Evolutionary conservation across 2,888 invertebrate species (phyloP).

Genomic region (Ectemnius continuus): DNA sequence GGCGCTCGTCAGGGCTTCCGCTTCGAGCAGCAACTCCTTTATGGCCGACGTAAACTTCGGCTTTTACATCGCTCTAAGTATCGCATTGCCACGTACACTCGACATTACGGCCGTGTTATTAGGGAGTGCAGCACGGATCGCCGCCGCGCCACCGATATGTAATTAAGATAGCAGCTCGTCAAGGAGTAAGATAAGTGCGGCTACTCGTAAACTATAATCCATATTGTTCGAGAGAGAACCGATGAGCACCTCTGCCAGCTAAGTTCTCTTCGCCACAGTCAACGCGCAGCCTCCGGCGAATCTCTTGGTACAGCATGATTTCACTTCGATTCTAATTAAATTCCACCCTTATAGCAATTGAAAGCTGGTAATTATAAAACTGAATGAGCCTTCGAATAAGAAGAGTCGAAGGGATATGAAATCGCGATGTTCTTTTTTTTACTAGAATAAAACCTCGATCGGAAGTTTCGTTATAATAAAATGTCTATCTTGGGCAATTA

Average conservation of each 20-base stretch:
- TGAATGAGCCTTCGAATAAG: too few relatives aligned
- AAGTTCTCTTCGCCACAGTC: slow-evolving; percentile 20
- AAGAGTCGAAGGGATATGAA: too few relatives aligned
- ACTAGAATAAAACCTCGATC: too few relatives aligned
- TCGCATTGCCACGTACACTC: slow-evolving; percentile 23
- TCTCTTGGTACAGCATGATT: too few relatives aligned
- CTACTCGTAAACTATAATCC: slow-evolving; percentile 41
- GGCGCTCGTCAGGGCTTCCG: not conserved
- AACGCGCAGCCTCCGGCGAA: not conserved
- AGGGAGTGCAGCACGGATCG: slow-evolving; percentile 7
- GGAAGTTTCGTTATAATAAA: too few relatives aligned
- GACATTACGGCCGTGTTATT: slow-evolving; percentile 32
- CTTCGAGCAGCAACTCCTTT: not conserved
- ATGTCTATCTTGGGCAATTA: too few relatives aligned
- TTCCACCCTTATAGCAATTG: too few relatives aligned
- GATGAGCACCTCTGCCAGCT: slow-evolving; percentile 45
- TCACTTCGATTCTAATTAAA: too few relatives aligned
- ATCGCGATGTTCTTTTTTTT: too few relatives aligned
- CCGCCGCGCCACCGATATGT: slow-evolving; percentile 45
- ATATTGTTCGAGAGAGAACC: slow-evolving; percentile 30
- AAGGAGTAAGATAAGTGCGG: slow-evolving; percentile 50
- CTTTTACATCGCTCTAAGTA: slow-evolving; percentile 25
- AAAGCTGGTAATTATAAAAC: too few relatives aligned
- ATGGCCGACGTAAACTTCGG: slow-evolving; percentile 28
- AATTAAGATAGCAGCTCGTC: slow-evolving; percentile 61